A percentile compares a stretch with the other conserved stretches of the same genome.
These are phyloP conservation scores for Origma solitaria DNA, from an alignment of 2,113 vertebrate species.

Conservation along the genomic window DNA sequence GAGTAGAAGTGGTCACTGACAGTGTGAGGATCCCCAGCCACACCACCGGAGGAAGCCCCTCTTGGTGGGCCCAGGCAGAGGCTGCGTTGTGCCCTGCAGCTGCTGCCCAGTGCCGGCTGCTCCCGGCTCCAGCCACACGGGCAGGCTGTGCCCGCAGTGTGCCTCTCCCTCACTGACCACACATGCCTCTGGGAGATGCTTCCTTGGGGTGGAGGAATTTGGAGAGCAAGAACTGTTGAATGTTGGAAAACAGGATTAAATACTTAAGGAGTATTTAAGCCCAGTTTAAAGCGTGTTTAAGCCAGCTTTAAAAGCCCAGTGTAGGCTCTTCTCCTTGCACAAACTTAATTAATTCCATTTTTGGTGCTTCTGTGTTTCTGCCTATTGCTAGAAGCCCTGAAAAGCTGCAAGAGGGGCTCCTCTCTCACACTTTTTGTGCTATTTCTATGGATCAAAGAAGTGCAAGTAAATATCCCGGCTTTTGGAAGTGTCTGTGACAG, in stretches of 20 bases:
- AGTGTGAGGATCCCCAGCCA: not conserved
- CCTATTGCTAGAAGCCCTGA: not conserved
- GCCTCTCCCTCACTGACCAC: not conserved
- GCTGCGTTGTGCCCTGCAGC: fast-evolving
- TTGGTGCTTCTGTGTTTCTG: not conserved
- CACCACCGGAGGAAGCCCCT: not conserved
- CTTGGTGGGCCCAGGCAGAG: not conserved
- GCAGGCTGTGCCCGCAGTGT: not conserved
- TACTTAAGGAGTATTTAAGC: not conserved
- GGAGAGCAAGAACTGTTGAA: not conserved
- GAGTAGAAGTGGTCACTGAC: not conserved
- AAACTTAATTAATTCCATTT: not conserved
- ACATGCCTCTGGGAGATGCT: fast-evolving
- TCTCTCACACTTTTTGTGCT: not conserved
- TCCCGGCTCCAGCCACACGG: fast-evolving
- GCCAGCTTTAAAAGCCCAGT: not conserved
- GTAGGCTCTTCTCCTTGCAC: not conserved
- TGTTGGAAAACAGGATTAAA: not conserved
- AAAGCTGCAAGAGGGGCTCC: not conserved
- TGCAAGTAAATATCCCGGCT: not conserved
- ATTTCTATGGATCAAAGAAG: not conserved
- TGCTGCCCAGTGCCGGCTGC: not conserved
- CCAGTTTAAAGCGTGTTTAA: not conserved
- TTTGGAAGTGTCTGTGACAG: not conserved
- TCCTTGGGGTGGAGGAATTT: not conserved